Evolutionary conservation across 2,113 vertebrate genomes (phyloP), one percentile per base, ranked within the genome.

Genomic region (Salvelinus namaycush): DNA sequence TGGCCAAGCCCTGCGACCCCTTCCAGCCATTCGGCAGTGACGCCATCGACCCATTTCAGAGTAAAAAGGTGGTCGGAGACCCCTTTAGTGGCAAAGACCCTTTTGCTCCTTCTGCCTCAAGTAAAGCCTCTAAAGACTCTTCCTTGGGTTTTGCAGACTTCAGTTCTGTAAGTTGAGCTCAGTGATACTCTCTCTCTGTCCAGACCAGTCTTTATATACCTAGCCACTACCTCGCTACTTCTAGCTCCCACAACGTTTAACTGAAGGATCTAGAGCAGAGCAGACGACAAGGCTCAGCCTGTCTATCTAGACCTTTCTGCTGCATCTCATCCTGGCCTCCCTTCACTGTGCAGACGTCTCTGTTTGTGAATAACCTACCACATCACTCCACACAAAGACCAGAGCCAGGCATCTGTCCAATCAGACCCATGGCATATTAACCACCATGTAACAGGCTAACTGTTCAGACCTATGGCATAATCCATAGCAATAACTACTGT

Each of bases 51-150:
- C 97, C 93, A 0, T 98, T 98, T 89, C 96, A 97, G 90, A 96
- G 92, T 93, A 97, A 96, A 95, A 97, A 97, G 90, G 94, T 94
- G 80, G 93, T 93, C 82, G 96, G 94, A 90, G 98, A 98, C 92
- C 97, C 97, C 2, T 98, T 99, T 94, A 99, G 97, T 81, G 97
- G 97, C 92, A 98, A 96, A 95, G 98, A 98, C 86, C 97, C 97
- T 65, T 98, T 99, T 85, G 94, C 95, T 85, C 93, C 97, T 79
- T 92, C 97, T 81, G 95, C 95, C 91, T 91, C 97, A 94, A 95
- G 96, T 95, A 98, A 97, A 93, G 88, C 93, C 89, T 84, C 95
- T 93, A 95, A 95, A 94, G 93, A 94, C 87, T 93, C 94, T 92
- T 91, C 94, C 90, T 92, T 91, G 86, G 94, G 93, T 92, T 97